Evolutionary conservation across 2,113 vertebrate species (phyloP).

Genomic region (Antigone vipio): DNA sequence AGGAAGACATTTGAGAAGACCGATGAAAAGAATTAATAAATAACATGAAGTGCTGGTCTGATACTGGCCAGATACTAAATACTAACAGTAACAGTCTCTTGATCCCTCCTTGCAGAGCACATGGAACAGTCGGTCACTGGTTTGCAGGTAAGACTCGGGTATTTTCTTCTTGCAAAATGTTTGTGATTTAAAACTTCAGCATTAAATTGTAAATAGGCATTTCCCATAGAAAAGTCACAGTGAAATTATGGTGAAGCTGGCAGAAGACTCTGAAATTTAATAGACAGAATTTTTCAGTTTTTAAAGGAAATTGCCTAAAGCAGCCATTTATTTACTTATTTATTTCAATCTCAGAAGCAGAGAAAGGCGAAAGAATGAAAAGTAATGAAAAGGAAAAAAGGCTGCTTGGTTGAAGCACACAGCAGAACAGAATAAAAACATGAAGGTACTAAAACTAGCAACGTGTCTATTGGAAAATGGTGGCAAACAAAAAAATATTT

Average conservation of each 20-base stretch:
- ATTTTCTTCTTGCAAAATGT: neutral
- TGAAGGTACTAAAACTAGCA: neutral
- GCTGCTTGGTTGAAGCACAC: neutral
- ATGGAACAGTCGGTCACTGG: neutral
- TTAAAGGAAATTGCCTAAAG: neutral
- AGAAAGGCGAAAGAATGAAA: neutral
- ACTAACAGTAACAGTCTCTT: neutral
- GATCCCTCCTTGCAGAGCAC: neutral
- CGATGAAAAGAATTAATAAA: neutral
- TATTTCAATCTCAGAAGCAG: neutral
- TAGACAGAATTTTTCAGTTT: neutral
- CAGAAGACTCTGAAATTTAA: neutral
- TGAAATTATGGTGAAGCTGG: neutral
- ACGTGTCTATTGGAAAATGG: neutral
- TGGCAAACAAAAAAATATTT: neutral
- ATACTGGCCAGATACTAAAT: neutral
- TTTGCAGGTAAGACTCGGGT: slow-evolving; percentile 40
- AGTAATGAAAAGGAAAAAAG: neutral
- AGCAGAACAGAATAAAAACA: neutral
- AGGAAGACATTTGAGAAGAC: neutral
- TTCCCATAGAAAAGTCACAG: neutral
- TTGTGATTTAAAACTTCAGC: neutral
- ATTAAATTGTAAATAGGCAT: neutral
- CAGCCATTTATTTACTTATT: neutral
- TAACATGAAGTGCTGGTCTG: neutral